Evolutionary conservation across 2,888 invertebrate species (phyloP).

Genomic region (Cosmorhoe ocellata): DNA sequence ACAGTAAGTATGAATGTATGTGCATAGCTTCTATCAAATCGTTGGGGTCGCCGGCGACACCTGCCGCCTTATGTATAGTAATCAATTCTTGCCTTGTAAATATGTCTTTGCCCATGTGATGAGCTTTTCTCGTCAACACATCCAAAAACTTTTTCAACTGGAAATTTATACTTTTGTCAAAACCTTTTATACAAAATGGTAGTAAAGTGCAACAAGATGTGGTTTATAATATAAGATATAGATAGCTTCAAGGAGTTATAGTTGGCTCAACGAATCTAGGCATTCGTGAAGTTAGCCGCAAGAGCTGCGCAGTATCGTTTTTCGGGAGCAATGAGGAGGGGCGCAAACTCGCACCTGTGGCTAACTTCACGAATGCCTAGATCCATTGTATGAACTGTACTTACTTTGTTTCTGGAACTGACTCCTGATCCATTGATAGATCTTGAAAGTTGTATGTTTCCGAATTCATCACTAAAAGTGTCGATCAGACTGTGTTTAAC

Average conservation of each 20-base stretch:
- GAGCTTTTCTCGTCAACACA: constrained; percentile 85
- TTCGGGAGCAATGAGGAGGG: no score
- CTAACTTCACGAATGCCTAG: no score
- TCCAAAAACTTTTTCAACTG: constrained; percentile 88
- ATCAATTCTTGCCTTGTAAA: constrained; percentile 90
- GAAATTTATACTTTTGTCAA: constrained; percentile 39
- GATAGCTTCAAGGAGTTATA: no score
- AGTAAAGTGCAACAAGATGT: no score
- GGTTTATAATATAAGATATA: no score
- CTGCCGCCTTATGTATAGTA: constrained; percentile 85
- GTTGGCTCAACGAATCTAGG: no score
- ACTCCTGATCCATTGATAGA: constrained; percentile 89
- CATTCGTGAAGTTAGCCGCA: no score
- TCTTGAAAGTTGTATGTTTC: constrained; percentile 82
- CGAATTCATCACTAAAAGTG: constrained; percentile 88
- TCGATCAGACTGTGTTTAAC: constrained; percentile 91
- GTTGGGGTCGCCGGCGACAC: constrained; percentile 85
- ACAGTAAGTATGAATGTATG: constrained; percentile 91
- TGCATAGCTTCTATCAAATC: constrained; percentile 90
- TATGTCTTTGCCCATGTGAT: constrained; percentile 85
- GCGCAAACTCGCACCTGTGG: no score
- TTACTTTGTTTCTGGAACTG: constrained; percentile 86
- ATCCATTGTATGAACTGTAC: no score
- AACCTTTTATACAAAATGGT: no score
- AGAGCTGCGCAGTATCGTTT: no score